Evolutionary conservation across 2,797 vertebrate species (phyloP).

Genomic region (Decapterus maruadsi): DNA sequence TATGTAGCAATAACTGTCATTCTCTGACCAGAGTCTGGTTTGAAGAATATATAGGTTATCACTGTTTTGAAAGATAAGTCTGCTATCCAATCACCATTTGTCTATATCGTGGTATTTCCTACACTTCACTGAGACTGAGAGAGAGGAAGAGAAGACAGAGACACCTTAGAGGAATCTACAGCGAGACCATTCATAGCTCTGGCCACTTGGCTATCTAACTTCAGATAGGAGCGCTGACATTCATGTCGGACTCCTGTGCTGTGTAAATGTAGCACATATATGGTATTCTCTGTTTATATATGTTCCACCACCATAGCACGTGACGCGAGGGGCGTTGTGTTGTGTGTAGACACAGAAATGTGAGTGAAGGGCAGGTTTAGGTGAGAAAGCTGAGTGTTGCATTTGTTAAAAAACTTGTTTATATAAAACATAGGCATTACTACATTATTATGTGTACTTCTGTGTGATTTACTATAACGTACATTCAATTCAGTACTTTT

Average conservation of each 20-base stretch:
- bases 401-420: neutral
- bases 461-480: neutral
- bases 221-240: conserved; percentile 10
- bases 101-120: neutral
- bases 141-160: neutral
- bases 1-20: neutral
- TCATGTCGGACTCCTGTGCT: neutral
- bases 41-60: neutral
- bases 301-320: conserved; percentile 7
- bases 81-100: neutral
- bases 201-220: conserved; percentile 3
- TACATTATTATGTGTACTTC: neutral
- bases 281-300: conserved; percentile 10
- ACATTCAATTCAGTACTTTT: neutral
- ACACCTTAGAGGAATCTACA: neutral
- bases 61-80: too few species aligned
- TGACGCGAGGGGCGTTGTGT: conserved; percentile 8
- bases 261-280: neutral
- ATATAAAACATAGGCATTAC: neutral
- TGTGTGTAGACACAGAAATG: conserved; percentile 19
- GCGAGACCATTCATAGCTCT: neutral
- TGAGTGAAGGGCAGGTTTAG: neutral
- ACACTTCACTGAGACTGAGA: neutral
- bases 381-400: neutral
- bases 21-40: neutral